Evolutionary conservation across 2,797 vertebrate species (phyloP).

Genomic region (Premnoplex brunnescens): DNA sequence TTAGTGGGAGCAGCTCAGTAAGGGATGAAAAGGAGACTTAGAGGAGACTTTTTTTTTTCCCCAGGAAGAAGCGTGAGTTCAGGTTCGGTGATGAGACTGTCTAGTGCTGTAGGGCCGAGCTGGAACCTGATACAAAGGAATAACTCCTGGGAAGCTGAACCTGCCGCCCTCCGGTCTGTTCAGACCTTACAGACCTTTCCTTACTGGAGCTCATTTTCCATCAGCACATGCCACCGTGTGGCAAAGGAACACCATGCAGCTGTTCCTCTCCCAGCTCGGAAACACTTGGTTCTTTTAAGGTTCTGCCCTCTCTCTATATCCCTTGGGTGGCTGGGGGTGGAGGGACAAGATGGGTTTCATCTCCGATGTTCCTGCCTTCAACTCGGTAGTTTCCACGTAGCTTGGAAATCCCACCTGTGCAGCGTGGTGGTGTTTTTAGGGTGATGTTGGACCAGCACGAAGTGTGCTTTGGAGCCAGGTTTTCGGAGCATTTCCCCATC

Average conservation of each 20-base stretch:
- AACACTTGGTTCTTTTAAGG: rapidly evolving
- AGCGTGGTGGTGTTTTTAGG: rapidly evolving
- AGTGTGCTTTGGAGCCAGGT: not conserved
- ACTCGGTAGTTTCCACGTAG: rapidly evolving
- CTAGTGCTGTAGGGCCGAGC: rapidly evolving
- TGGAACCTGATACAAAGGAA: rapidly evolving
- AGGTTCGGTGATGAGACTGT: not conserved
- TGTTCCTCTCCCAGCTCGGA: not conserved
- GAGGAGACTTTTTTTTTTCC: not conserved
- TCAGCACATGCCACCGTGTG: conserved; percentile 17
- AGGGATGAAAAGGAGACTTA: not conserved
- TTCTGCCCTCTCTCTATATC: not conserved
- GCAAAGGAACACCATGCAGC: not conserved
- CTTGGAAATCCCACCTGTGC: not conserved
- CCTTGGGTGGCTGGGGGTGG: not conserved
- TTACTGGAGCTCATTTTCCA: not conserved
- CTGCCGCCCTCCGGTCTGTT: too few species aligned
- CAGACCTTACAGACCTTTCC: not conserved
- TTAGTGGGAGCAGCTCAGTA: not conserved
- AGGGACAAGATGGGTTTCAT: not conserved
- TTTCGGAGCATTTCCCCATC: rapidly evolving
- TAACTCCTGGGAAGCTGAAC: not conserved
- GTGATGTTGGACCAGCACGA: too few species aligned
- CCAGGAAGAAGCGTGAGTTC: not conserved
- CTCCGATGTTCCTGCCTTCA: rapidly evolving